Conservation (phyloP, 2,888 invertebrate genomes). For the Phengaris arion region DNA sequence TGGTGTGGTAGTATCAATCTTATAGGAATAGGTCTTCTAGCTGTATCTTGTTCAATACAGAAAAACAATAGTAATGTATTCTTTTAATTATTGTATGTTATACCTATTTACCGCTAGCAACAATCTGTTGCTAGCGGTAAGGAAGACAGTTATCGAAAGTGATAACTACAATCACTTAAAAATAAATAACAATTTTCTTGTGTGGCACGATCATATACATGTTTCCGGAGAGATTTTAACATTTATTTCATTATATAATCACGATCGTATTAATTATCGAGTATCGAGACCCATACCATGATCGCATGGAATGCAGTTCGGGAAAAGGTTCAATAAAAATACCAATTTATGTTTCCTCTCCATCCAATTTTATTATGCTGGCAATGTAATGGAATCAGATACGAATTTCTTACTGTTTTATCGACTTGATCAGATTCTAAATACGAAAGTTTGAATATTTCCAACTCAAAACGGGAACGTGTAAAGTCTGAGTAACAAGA, state of each 20-base stretch:
- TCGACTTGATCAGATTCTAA: constrained; percentile 18
- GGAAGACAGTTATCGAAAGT: not conserved
- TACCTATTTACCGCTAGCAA: too few species aligned
- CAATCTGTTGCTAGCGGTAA: not conserved
- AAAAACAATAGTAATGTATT: too few species aligned
- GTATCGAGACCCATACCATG: constrained; percentile 26
- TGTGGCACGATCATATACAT: constrained; percentile 11
- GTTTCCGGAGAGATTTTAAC: constrained; percentile 27
- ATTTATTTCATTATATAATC: constrained; percentile 28
- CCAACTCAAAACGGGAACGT: not conserved
- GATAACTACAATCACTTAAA: constrained; percentile 15
- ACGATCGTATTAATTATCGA: constrained; percentile 24
- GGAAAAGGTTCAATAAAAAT: constrained; percentile 72
- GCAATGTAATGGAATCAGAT: constrained; percentile 63
- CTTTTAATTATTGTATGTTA: too few species aligned
- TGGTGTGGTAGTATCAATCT: too few species aligned
- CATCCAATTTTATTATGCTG: constrained; percentile 68
- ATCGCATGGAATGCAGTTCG: constrained; percentile 57
- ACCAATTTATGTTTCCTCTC: constrained; percentile 72
- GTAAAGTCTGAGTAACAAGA: constrained; percentile 1
- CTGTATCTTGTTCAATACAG: too few species aligned
- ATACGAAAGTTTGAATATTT: constrained; percentile 21
- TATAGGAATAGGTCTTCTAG: too few species aligned
- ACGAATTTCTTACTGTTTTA: constrained; percentile 13
- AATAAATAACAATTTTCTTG: constrained; percentile 20